Base-by-base conservation (phyloP, 2,113 vertebrate genomes). In the Monopterus albus region DNA sequence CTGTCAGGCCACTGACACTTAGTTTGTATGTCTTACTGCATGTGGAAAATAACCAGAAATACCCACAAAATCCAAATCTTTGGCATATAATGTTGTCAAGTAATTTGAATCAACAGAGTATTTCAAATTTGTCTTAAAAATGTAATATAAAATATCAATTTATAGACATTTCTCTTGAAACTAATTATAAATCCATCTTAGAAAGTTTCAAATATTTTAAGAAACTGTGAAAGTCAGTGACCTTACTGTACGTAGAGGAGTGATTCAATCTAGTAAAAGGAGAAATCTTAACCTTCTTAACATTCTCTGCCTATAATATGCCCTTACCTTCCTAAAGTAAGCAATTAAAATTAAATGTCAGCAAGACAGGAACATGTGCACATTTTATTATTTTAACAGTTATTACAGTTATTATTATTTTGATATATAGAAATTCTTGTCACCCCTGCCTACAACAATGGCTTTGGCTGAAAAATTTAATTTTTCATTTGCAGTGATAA, bases 1-100 rank as follows among this genome's bases (percentile, higher is more conserved):
- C 72, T 59, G 74, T 61, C 49, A 59, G 79, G 36, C 63, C 64
- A 64, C 42, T 63, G 72, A 87, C 72, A 72, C 49, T 59, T 66
- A 72, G 81, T 79, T 72, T 80, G 63, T 46, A 42, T 43, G 52
- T 5, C 1, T 57, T 18, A 35, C 52, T 39, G 35, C 35, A 68
- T 29, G 52, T 28, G 15, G 21, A 28, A 64, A 53, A 46, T 55
- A 50, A 18, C 18, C 20, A 15, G 3, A 57, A 74, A 52, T 29
- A 57, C 18, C 14, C 9, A 29, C 13, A 33, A 25, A 56, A 39
- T 13, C 47, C 46, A 63, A 12, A 51, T 26, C 23, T 29, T 47
- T 72, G 47, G 12, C 11, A 40, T 26, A 0, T 26, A 17, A 42
- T 45, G 15, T 50, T 17, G 7, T 39, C 10, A 20, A 10, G 5